A percentile compares a stretch with the other conserved stretches of the same genome.
phyloP scores from a whole-genome alignment of 1,140 invertebrate species.

The Schlechtendalia chinensis region DNA sequence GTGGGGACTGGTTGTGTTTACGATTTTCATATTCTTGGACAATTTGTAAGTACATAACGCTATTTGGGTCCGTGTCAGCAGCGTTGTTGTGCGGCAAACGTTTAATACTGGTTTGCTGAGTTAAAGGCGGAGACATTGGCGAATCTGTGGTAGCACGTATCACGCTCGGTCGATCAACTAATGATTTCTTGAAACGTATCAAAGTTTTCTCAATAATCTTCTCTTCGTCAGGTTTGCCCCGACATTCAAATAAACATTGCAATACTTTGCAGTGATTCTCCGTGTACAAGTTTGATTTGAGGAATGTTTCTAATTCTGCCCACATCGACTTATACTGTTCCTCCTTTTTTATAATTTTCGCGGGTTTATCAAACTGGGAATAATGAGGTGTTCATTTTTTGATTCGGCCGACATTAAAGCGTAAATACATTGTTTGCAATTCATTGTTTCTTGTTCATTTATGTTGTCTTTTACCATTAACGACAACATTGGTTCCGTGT shows the following conservation, averaged over 20 bases:
- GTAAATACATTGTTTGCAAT: slow-evolving; percentile 85
- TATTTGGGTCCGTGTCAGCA: not conserved
- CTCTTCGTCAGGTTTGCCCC: slow-evolving; percentile 61
- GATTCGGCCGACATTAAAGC: slow-evolving; percentile 78
- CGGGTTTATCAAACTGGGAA: slow-evolving; percentile 58
- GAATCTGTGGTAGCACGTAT: slow-evolving; percentile 79
- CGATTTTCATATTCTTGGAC: slow-evolving; percentile 19
- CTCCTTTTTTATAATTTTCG: slow-evolving; percentile 63
- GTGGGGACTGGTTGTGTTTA: not conserved
- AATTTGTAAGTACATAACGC: slow-evolving; percentile 36
- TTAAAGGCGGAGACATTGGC: slow-evolving; percentile 68
- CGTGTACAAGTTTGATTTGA: slow-evolving; percentile 72
- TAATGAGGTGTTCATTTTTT: slow-evolving; percentile 75
- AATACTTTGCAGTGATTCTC: slow-evolving; percentile 75
- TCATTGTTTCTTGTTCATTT: slow-evolving; percentile 78
- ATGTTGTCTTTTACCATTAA: slow-evolving; percentile 81
- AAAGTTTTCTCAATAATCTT: slow-evolving; percentile 57
- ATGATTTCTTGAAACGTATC: slow-evolving; percentile 67
- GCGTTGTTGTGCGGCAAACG: not conserved
- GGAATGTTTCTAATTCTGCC: slow-evolving; percentile 81
- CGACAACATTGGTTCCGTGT: slow-evolving; percentile 75
- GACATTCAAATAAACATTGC: slow-evolving; percentile 79
- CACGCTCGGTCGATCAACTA: slow-evolving; percentile 63
- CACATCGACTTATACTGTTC: slow-evolving; percentile 90
- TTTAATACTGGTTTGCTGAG: slow-evolving; percentile 36